Conservation (phyloP, 2,888 invertebrate genomes). For the Pandemis cinnamomeana region DNA sequence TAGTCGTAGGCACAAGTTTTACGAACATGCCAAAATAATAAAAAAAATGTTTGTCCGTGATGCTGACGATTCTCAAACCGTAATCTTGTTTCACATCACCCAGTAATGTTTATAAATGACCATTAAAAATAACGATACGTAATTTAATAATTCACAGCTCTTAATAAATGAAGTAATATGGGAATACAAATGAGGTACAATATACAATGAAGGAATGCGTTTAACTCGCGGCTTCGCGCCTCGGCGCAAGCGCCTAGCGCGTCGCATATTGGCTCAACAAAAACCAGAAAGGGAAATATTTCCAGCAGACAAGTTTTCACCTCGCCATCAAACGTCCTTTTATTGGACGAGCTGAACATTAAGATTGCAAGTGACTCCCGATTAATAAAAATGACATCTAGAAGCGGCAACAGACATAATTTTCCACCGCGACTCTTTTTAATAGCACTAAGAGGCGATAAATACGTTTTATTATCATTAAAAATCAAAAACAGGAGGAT, state of each 20-base stretch:
- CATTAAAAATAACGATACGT: conserved; percentile 4
- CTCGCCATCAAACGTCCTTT: conserved; percentile 18
- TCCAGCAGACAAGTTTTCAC: conserved; percentile 30
- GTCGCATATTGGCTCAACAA: conserved; percentile 22
- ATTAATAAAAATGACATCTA: conserved; percentile 63
- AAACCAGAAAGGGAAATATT: conserved; percentile 38
- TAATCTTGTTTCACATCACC: background rate
- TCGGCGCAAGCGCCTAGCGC: background rate
- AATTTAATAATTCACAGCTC: conserved; percentile 15
- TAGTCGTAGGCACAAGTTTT: no score
- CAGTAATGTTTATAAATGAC: conserved; percentile 3
- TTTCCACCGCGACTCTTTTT: conserved; percentile 55
- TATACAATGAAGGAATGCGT: conserved; percentile 41
- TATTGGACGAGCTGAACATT: conserved; percentile 24
- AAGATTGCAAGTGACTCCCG: conserved; percentile 44
- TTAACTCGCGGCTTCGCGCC: conserved; percentile 33
- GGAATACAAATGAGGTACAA: conserved; percentile 40
- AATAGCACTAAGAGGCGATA: conserved; percentile 58
- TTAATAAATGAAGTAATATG: conserved; percentile 40
- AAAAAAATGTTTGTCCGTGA: background rate
- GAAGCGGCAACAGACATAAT: conserved; percentile 54
- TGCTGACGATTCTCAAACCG: background rate
- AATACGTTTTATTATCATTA: conserved; percentile 67
- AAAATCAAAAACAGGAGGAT: conserved; percentile 61
- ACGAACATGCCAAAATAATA: background rate